Evolutionary conservation across 2,113 vertebrate species (phyloP).

Genomic region (Aegypius monachus): DNA sequence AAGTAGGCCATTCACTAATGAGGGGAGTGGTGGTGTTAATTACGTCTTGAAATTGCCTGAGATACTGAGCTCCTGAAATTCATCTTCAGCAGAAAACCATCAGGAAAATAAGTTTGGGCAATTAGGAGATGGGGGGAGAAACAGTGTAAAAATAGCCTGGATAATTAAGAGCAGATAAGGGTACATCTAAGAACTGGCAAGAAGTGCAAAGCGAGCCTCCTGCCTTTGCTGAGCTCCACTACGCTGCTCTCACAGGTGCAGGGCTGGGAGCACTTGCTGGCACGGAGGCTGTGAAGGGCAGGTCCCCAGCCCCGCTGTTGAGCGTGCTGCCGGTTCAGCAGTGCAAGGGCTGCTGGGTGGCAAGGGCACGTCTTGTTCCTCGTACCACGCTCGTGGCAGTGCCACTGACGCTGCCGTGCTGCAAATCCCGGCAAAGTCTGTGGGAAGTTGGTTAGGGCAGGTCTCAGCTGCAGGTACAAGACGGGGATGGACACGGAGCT

Average conservation of each 20-base stretch:
- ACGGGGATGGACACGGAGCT: background rate
- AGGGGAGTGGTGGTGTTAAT: slow-evolving; percentile 50
- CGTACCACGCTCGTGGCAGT: rapidly evolving
- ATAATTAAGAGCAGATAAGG: slow-evolving; percentile 38
- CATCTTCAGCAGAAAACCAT: slow-evolving; percentile 44
- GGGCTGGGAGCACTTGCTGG: background rate
- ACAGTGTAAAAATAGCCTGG: slow-evolving; percentile 35
- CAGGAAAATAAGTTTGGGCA: slow-evolving; percentile 30
- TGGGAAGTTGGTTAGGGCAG: background rate
- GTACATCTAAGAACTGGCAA: background rate
- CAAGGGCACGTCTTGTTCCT: background rate
- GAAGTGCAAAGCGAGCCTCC: background rate
- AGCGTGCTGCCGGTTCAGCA: background rate
- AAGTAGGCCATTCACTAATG: slow-evolving; percentile 47
- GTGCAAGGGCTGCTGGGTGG: background rate
- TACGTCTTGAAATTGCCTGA: slow-evolving; percentile 17
- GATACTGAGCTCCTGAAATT: slow-evolving; percentile 35
- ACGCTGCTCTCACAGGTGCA: rapidly evolving
- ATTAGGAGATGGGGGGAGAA: slow-evolving; percentile 6
- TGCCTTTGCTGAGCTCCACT: background rate
- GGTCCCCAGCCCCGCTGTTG: background rate
- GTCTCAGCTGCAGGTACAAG: background rate
- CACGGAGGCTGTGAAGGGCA: background rate
- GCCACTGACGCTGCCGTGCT: rapidly evolving
- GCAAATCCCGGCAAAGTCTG: background rate